These are phyloP conservation scores for Sinella curviseta DNA, from an alignment of 1,140 invertebrate genomes.

Conservation along the genomic window DNA sequence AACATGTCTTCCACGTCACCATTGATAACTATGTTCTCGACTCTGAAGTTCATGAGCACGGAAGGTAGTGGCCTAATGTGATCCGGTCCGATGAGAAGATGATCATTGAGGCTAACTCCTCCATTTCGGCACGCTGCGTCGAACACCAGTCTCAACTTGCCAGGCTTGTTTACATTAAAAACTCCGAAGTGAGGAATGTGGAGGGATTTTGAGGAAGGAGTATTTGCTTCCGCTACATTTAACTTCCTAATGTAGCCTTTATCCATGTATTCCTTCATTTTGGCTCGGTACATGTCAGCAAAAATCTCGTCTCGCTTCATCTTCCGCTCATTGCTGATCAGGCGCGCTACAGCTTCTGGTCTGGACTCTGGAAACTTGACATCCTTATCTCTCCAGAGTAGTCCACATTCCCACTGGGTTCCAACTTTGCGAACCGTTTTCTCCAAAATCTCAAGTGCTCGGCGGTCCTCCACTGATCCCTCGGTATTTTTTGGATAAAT, in stretches of 20 bases:
- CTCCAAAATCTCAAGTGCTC: background rate
- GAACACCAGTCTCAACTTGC: background rate
- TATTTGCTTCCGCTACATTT: background rate
- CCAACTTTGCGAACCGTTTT: conserved; percentile 1
- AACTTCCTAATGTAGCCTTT: background rate
- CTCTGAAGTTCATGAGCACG: conserved; percentile 26
- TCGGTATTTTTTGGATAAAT: background rate
- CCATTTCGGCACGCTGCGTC: background rate
- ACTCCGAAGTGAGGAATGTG: background rate
- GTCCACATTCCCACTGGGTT: conserved; percentile 19
- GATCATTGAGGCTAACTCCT: background rate
- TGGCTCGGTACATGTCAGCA: background rate
- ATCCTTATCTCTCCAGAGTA: conserved; percentile 18
- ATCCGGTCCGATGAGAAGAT: conserved; percentile 29
- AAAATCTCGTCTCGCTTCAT: background rate
- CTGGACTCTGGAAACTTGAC: conserved; percentile 10
- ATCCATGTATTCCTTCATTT: background rate
- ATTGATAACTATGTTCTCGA: background rate
- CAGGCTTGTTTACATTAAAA: background rate
- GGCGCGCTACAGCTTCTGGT: background rate
- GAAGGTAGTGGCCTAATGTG: conserved; percentile 3
- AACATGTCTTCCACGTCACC: conserved; percentile 39
- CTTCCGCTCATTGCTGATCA: background rate
- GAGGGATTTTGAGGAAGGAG: too few relatives aligned
- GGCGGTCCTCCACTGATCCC: background rate